These are phyloP conservation scores for Dermatemys mawii DNA, from an alignment of 2,113 vertebrate genomes.

Conservation along the genomic window DNA sequence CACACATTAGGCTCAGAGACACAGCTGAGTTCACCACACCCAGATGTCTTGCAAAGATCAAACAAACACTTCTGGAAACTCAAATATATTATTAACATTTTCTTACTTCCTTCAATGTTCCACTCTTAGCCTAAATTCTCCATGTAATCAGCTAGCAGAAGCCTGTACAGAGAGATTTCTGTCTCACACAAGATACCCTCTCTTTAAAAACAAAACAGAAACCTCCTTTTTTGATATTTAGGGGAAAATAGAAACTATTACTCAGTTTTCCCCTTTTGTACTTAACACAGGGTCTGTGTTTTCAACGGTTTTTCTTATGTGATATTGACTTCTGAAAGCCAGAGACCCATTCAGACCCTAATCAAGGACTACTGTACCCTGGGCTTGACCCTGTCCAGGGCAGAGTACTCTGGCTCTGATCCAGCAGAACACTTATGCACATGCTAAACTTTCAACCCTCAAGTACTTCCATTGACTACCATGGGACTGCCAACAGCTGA, in stretches of 20 bases:
- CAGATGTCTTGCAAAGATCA: constrained; percentile 46
- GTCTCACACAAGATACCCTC: neutral
- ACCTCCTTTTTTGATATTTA: constrained; percentile 25
- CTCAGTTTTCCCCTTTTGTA: neutral
- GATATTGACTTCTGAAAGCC: neutral
- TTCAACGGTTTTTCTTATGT: neutral
- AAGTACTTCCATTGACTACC: neutral
- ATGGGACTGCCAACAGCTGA: rapidly evolving
- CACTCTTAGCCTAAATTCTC: constrained; percentile 41
- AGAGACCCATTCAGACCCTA: neutral
- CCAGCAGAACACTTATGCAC: neutral
- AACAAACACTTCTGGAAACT: constrained; percentile 51
- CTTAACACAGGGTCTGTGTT: neutral
- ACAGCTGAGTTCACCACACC: constrained; percentile 43
- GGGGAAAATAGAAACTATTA: constrained; percentile 19
- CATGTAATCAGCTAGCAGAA: constrained; percentile 50
- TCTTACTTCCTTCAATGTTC: constrained; percentile 36
- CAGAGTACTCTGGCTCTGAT: neutral
- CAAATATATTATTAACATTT: constrained; percentile 11
- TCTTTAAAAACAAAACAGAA: neutral
- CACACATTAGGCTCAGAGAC: neutral
- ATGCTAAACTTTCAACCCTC: neutral
- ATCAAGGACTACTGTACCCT: neutral
- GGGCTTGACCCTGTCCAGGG: neutral
- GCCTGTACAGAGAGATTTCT: constrained; percentile 46